Evolutionary conservation across 2,113 vertebrate genomes (phyloP).

Genomic region (Triplophysa tibetana): DNA sequence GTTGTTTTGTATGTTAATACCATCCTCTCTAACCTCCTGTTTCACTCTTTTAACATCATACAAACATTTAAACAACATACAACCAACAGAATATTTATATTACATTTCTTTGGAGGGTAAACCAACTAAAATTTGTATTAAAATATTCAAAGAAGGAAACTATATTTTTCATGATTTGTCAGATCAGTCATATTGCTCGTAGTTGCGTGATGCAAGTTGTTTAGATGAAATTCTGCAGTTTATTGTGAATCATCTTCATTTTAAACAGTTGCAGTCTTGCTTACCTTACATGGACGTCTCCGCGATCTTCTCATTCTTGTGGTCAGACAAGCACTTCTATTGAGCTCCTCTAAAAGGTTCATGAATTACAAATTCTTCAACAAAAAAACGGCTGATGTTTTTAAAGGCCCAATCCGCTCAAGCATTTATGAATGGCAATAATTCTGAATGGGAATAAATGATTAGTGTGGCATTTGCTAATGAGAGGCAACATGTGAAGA

Average conservation of each 20-base stretch:
- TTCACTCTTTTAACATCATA: no score
- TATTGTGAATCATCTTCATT: background rate
- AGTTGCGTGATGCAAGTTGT: background rate
- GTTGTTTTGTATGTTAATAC: no score
- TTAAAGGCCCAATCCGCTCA: background rate
- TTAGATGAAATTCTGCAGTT: background rate
- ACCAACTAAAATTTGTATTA: background rate
- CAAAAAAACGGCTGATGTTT: background rate
- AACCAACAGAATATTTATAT: no score
- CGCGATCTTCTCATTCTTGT: background rate
- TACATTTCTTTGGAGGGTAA: no score
- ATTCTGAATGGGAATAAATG: background rate
- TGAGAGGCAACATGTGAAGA: conserved; percentile 18
- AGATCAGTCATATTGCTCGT: background rate
- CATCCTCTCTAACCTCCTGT: no score
- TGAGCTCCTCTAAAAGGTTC: background rate
- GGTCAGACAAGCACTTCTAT: conserved; percentile 18
- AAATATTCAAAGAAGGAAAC: background rate
- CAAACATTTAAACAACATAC: no score
- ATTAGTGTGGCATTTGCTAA: conserved; percentile 22
- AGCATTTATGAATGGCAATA: background rate
- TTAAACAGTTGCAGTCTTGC: background rate
- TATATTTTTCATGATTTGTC: background rate
- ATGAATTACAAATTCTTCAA: background rate
- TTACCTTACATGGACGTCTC: background rate